Evolutionary conservation across 1,140 invertebrate genomes (phyloP).

Genomic region (Drosophila auraria): DNA sequence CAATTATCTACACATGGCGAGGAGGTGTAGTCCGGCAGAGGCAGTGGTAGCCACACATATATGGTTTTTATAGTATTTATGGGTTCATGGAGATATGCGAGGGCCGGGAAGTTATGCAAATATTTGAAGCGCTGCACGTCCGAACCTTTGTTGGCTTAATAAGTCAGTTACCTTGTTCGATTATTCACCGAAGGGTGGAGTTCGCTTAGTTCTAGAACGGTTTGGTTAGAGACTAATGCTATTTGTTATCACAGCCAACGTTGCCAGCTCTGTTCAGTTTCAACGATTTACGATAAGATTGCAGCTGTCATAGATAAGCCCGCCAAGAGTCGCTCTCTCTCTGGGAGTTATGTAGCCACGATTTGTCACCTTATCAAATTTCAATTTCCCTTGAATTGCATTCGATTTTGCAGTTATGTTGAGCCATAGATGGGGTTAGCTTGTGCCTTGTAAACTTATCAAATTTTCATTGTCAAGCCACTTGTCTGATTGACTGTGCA

Average conservation of each 20-base stretch:
- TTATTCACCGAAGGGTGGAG: slow-evolving; percentile 13
- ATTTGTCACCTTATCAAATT: slow-evolving; percentile 27
- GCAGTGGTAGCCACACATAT: not conserved
- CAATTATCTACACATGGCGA: slow-evolving; percentile 45
- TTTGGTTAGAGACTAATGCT: slow-evolving; percentile 43
- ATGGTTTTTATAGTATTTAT: not conserved
- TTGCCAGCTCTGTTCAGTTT: slow-evolving; percentile 20
- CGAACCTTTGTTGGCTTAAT: slow-evolving; percentile 33
- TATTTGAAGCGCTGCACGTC: slow-evolving; percentile 55
- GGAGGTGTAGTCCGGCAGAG: slow-evolving; percentile 15
- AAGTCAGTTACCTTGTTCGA: slow-evolving; percentile 15
- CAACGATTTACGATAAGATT: slow-evolving; percentile 58
- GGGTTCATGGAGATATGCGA: slow-evolving; percentile 18
- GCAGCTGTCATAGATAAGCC: slow-evolving; percentile 13
- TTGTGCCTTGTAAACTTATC: slow-evolving; percentile 7
- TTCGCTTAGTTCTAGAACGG: slow-evolving; percentile 14
- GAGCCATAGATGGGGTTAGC: not conserved
- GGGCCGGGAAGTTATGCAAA: slow-evolving; percentile 47
- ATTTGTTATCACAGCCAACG: slow-evolving; percentile 46
- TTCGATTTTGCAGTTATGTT: slow-evolving; percentile 7
- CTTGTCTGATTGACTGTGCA: not conserved
- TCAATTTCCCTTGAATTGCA: slow-evolving; percentile 14
- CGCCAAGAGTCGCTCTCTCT: not conserved
- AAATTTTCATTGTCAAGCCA: slow-evolving; percentile 19
- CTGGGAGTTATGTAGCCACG: slow-evolving; percentile 1